Conservation (phyloP, 2,888 invertebrate species). For the Andrena fulva region DNA sequence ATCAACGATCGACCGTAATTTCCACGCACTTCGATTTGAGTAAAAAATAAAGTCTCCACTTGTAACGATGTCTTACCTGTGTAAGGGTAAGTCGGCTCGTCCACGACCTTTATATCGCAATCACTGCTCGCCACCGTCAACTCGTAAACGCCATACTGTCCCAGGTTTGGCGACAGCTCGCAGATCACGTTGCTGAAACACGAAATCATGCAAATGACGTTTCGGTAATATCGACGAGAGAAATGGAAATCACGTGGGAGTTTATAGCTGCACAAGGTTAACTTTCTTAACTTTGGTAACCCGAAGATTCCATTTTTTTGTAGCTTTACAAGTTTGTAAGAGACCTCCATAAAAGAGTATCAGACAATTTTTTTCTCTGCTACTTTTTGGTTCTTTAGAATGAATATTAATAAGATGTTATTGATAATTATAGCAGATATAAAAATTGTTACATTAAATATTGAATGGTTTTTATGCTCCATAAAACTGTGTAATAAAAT, state of each 20-base stretch:
- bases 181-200: conserved; percentile 87
- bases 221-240: not conserved
- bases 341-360: too few species aligned
- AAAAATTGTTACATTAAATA: too few species aligned
- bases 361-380: too few species aligned
- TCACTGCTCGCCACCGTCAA: conserved; percentile 86
- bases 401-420: too few species aligned
- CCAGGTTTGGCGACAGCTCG: conserved; percentile 87
- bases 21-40: not conserved
- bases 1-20: not conserved
- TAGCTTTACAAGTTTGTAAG: too few species aligned
- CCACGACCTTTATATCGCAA: conserved; percentile 87
- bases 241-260: not conserved
- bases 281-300: too few species aligned
- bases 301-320: too few species aligned
- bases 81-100: conserved; percentile 90
- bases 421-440: too few species aligned
- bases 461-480: too few species aligned
- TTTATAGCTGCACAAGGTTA: too few species aligned
- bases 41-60: not conserved
- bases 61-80: conserved; percentile 86
- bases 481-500: too few species aligned
- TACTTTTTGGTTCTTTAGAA: too few species aligned
- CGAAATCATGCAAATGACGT: not conserved
- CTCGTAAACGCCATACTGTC: conserved; percentile 91